phyloP scores from a whole-genome alignment of 2,113 vertebrate species.

The Rhinolophus ferrumequinum region DNA sequence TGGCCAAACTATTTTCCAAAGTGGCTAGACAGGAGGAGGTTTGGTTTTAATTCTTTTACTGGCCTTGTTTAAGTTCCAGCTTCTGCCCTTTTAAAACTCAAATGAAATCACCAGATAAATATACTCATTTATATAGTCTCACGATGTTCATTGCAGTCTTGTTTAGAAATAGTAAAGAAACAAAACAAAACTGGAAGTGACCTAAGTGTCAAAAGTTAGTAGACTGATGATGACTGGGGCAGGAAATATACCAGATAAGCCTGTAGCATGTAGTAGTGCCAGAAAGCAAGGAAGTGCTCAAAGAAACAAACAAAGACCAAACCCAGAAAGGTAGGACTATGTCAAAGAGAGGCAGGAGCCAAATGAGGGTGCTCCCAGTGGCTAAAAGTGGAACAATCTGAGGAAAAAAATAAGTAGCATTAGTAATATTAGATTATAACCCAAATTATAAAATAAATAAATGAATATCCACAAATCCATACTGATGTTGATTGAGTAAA shows the following conservation, averaged over 20 bases:
- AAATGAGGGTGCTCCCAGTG: neutral
- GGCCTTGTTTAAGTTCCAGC: neutral
- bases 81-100: neutral
- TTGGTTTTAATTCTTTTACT: neutral
- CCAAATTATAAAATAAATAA: neutral
- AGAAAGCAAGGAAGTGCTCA: neutral
- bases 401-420: neutral
- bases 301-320: neutral
- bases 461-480: neutral
- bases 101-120: slow-evolving; percentile 8
- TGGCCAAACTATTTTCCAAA: neutral
- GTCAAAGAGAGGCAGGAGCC: neutral
- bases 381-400: neutral
- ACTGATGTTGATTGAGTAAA: neutral
- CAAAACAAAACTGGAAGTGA: neutral
- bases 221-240: neutral
- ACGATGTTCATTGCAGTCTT: slow-evolving; percentile 15
- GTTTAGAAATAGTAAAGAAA: neutral
- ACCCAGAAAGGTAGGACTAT: neutral
- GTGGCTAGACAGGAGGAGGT: neutral
- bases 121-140: neutral
- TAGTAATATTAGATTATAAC: neutral
- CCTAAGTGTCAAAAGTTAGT: neutral
- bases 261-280: neutral
- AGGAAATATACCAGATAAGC: neutral